phyloP scores from a whole-genome alignment of 2,797 vertebrate genomes.

The Chelidonichthys spinosus region DNA sequence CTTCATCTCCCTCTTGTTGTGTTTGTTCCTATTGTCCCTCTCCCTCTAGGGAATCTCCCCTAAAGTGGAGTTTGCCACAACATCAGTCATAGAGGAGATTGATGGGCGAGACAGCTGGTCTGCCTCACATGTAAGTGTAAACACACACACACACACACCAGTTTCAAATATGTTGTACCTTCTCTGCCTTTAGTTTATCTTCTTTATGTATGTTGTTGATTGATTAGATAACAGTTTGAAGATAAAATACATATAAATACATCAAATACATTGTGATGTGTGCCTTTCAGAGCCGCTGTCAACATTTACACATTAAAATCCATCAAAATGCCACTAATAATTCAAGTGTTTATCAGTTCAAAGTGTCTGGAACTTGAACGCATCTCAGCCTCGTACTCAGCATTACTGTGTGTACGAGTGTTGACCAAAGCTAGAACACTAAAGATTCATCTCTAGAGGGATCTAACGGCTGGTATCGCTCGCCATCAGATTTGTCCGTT shows the following conservation, averaged over 20 bases:
- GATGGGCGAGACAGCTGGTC: slow-evolving; percentile 67
- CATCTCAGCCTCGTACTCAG: slow-evolving; percentile 24
- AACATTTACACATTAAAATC: slow-evolving; percentile 22
- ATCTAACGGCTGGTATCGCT: slow-evolving; percentile 74
- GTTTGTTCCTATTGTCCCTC: slow-evolving; percentile 64
- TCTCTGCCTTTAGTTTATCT: slow-evolving; percentile 24
- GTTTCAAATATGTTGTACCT: slow-evolving; percentile 12
- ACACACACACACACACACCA: background rate
- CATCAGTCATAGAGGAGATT: slow-evolving; percentile 92
- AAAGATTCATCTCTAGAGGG: slow-evolving; percentile 59
- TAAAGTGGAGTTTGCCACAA: slow-evolving; percentile 93
- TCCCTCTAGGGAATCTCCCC: slow-evolving; percentile 92
- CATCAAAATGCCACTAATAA: slow-evolving; percentile 23
- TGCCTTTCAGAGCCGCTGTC: slow-evolving; percentile 9
- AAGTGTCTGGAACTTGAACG: slow-evolving; percentile 32
- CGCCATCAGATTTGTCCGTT: slow-evolving; percentile 63
- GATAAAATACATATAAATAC: no score
- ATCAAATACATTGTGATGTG: slow-evolving; percentile 4
- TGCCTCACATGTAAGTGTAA: slow-evolving; percentile 68
- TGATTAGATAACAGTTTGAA: background rate
- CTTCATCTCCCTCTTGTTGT: slow-evolving; percentile 81
- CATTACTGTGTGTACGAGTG: slow-evolving; percentile 23
- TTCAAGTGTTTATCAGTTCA: slow-evolving; percentile 34
- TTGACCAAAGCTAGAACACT: slow-evolving; percentile 40
- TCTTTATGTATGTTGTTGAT: slow-evolving; percentile 24